Evolutionary conservation across 2,113 vertebrate species (phyloP).

Genomic region (Dromiciops gliroides): DNA sequence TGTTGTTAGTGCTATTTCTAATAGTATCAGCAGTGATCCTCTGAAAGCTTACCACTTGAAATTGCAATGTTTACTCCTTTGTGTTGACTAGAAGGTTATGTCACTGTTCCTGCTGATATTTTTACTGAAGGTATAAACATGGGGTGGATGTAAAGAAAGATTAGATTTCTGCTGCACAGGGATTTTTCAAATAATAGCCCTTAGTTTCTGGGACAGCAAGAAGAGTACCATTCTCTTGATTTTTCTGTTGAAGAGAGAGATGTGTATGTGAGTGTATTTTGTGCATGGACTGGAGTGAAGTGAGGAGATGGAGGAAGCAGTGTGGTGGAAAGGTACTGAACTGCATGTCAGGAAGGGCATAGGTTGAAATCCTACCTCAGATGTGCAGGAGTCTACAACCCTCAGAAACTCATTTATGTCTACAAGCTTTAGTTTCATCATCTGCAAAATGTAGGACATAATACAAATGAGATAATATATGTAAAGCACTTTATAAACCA

Average conservation of each 20-base stretch:
- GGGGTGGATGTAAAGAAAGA: neutral
- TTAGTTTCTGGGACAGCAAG: slow-evolving; percentile 7
- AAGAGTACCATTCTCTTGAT: neutral
- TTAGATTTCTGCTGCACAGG: neutral
- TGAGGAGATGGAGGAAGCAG: neutral
- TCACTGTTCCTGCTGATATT: neutral
- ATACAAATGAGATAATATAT: neutral
- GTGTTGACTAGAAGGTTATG: neutral
- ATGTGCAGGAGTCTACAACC: neutral
- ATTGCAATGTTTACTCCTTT: neutral
- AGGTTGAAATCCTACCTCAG: neutral
- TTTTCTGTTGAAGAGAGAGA: slow-evolving; percentile 23
- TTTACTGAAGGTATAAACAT: neutral
- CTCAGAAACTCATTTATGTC: neutral
- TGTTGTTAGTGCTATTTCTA: neutral
- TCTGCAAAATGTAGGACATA: neutral
- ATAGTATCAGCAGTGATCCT: too few relatives aligned
- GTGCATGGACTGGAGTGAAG: neutral
- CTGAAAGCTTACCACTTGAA: neutral
- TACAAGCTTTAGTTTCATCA: neutral
- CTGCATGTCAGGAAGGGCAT: neutral
- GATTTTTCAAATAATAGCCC: slow-evolving; percentile 31
- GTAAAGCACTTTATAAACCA: neutral
- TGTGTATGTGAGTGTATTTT: neutral
- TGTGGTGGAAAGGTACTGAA: neutral